Evolutionary conservation across 2,113 vertebrate species (phyloP).

Genomic region (Leucosticte australis): DNA sequence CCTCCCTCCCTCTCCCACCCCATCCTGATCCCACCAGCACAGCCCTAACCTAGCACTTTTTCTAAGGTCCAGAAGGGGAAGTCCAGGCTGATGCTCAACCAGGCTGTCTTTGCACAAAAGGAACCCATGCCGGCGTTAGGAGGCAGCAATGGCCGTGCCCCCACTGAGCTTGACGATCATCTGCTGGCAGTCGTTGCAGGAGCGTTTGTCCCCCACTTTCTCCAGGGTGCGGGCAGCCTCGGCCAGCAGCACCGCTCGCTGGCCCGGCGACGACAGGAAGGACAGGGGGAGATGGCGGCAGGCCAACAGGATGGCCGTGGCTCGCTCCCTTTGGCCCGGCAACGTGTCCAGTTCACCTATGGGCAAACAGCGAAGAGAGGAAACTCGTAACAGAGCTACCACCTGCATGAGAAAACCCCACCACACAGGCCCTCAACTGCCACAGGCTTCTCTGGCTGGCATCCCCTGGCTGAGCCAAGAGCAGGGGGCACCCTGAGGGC

Average conservation of each 20-base stretch:
- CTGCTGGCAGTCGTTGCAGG: slow-evolving; percentile 94
- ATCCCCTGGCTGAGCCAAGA: neutral
- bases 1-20: slow-evolving; percentile 7
- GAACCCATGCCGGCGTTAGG: slow-evolving; percentile 25
- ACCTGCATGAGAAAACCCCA: neutral
- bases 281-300: slow-evolving; percentile 95
- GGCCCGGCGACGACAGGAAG: slow-evolving; percentile 90
- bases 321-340: slow-evolving; percentile 90
- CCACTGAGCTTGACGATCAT: slow-evolving; percentile 92
- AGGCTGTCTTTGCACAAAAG: neutral
- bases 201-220: slow-evolving; percentile 92
- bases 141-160: slow-evolving; percentile 91
- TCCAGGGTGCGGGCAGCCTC: slow-evolving; percentile 96
- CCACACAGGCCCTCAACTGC: neutral
- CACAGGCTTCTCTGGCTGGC: neutral
- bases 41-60: slow-evolving; percentile 32
- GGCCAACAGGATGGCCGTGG: slow-evolving; percentile 92
- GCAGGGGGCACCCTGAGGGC: neutral
- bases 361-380: neutral
- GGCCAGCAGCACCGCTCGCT: slow-evolving; percentile 89
- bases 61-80: neutral
- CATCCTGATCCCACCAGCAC: neutral
- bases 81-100: neutral
- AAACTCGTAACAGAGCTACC: neutral
- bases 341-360: slow-evolving; percentile 79